These are phyloP conservation scores for Aspidoscelis tigris DNA, from an alignment of 2,113 vertebrate genomes.

Conservation along the genomic window DNA sequence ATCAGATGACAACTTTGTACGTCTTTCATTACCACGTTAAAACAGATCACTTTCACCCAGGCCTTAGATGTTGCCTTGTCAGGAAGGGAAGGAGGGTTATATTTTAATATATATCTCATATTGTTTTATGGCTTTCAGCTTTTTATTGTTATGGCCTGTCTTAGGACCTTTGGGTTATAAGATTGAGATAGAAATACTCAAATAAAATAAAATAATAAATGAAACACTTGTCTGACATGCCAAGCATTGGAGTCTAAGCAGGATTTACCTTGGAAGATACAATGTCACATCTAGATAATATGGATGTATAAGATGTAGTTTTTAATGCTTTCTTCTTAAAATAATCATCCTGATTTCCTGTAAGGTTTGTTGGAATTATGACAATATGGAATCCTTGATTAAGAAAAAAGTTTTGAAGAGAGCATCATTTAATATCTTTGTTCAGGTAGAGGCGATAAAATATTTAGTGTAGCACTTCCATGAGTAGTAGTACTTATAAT, in stretches of 20 bases:
- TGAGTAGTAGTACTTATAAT: slow-evolving; percentile 14
- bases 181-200: neutral
- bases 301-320: neutral
- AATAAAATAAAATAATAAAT: too few species aligned
- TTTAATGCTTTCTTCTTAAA: neutral
- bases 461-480: slow-evolving; percentile 10
- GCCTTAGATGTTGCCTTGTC: neutral
- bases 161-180: neutral
- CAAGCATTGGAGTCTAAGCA: neutral
- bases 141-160: neutral
- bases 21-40: too few species aligned
- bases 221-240: too few species aligned
- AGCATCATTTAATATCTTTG: slow-evolving; percentile 33
- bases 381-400: slow-evolving; percentile 21
- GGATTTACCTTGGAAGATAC: neutral
- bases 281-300: neutral
- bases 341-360: neutral
- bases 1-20: too few species aligned
- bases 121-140: too few species aligned
- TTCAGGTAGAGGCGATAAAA: slow-evolving; percentile 31
- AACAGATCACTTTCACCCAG: too few species aligned
- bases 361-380: neutral
- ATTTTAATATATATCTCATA: too few species aligned
- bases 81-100: neutral
- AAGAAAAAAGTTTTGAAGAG: slow-evolving; percentile 41